Evolutionary conservation across 2,113 vertebrate species (phyloP).

Genomic region (Ceyx margarethae): DNA sequence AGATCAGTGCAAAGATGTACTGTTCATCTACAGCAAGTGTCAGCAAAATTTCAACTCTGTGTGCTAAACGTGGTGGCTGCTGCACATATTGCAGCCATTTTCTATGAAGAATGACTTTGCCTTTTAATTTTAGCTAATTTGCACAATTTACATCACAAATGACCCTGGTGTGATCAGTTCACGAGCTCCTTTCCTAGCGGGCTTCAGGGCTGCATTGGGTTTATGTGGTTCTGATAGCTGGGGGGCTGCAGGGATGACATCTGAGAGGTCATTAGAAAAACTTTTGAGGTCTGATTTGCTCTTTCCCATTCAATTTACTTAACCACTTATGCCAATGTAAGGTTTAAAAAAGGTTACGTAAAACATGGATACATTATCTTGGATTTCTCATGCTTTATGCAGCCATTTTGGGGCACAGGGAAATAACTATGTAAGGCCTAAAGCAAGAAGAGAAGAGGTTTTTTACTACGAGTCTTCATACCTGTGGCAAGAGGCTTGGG

Average conservation of each 20-base stretch:
- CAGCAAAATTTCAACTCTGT: background rate
- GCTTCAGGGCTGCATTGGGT: background rate
- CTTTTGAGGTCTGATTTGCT: background rate
- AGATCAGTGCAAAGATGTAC: background rate
- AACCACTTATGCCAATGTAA: background rate
- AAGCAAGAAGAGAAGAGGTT: background rate
- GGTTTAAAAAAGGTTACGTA: background rate
- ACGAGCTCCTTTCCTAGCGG: background rate
- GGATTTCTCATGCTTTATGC: background rate
- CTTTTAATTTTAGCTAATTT: background rate
- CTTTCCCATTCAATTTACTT: background rate
- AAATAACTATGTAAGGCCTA: rapidly evolving
- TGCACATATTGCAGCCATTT: background rate
- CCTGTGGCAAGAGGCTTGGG: background rate
- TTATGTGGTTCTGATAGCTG: background rate
- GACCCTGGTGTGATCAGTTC: too few relatives aligned
- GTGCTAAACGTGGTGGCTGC: background rate
- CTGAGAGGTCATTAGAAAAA: background rate
- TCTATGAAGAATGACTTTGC: background rate
- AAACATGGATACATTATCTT: background rate
- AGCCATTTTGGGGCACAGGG: background rate
- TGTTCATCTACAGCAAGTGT: background rate
- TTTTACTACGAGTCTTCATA: background rate
- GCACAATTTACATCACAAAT: rapidly evolving
- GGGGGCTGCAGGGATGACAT: background rate